phyloP scores from a whole-genome alignment of 2,888 invertebrate genomes.

The Thymelicus sylvestris region DNA sequence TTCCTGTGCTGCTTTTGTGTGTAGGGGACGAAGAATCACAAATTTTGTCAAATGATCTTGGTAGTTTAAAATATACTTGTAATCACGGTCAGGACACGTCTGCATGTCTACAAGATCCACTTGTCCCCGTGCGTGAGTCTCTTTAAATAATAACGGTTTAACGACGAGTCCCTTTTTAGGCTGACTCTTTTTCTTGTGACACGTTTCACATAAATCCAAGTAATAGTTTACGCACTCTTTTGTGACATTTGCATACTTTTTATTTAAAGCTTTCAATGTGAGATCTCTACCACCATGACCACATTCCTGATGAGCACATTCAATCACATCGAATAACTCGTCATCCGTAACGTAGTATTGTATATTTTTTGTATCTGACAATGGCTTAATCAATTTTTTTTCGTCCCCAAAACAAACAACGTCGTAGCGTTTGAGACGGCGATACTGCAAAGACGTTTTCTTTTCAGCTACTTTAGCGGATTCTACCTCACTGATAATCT shows the following conservation, averaged over 20 bases:
- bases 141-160: conserved; percentile 1
- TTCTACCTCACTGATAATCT: not conserved
- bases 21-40: not conserved
- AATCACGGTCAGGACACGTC: not conserved
- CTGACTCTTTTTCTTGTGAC: not conserved
- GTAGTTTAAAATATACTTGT: conserved; percentile 7
- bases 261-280: not conserved
- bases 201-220: not conserved
- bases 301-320: not conserved
- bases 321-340: not conserved
- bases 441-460: not conserved
- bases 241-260: not conserved
- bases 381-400: not conserved
- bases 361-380: not conserved
- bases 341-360: not conserved
- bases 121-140: not conserved
- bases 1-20: conserved; percentile 1
- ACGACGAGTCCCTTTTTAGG: not conserved
- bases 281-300: conserved; percentile 1
- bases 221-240: not conserved
- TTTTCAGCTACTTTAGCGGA: not conserved
- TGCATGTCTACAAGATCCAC: conserved; percentile 8
- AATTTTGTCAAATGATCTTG: conserved; percentile 11
- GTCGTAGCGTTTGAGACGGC: not conserved
- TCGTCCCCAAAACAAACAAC: not conserved